These are phyloP conservation scores for Channa argus DNA, from an alignment of 2,113 vertebrate genomes.

Conservation along the genomic window DNA sequence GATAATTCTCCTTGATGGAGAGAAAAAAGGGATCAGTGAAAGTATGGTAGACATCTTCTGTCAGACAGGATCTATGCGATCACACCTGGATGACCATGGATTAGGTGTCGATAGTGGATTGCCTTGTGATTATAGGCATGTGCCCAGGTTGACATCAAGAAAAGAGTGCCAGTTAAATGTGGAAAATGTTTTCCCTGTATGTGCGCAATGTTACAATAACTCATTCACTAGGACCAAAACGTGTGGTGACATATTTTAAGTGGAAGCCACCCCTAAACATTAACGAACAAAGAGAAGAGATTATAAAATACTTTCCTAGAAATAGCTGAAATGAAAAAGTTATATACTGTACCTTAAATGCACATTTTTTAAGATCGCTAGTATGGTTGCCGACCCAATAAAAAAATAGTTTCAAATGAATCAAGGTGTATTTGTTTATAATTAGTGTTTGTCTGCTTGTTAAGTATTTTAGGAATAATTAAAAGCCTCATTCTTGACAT, in stretches of 20 bases:
- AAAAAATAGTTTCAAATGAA: no score
- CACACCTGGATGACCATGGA: not conserved
- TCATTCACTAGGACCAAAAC: no score
- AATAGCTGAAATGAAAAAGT: no score
- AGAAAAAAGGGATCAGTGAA: not conserved
- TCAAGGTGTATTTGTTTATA: no score
- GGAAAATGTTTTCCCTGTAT: no score
- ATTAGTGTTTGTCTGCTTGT: no score
- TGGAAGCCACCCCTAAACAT: not conserved
- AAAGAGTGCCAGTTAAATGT: not conserved
- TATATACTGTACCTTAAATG: no score
- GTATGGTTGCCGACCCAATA: no score
- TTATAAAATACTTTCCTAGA: not conserved
- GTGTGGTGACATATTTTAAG: not conserved
- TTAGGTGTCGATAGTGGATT: not conserved
- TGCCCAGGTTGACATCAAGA: not conserved
- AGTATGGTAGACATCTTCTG: not conserved
- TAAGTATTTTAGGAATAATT: no score
- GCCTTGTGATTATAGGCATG: not conserved
- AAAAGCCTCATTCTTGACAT: no score
- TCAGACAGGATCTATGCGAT: not conserved
- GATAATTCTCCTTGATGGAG: slow-evolving; percentile 77
- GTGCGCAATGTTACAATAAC: no score
- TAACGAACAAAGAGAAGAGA: not conserved
- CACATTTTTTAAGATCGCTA: no score